Percentiles rank a stretch among this genome's conserved stretches.
Conservation (phyloP, 2,797 vertebrate genomes). For the Urocyon cinereoargenteus region DNA sequence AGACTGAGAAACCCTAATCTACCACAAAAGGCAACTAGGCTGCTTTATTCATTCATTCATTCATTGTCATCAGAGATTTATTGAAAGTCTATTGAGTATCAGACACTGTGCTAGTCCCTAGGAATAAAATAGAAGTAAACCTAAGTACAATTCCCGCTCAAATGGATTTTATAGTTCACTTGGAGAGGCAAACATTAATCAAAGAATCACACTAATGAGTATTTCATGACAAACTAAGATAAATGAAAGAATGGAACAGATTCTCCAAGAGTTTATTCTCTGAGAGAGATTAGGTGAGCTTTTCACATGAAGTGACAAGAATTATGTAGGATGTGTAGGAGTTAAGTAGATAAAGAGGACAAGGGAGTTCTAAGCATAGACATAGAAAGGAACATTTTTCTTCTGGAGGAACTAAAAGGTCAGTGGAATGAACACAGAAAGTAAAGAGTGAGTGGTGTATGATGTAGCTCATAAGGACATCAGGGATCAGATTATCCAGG, state of each 20-base stretch:
- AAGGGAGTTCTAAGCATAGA: not conserved
- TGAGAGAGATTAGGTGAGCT: not conserved
- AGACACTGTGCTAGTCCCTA: not conserved
- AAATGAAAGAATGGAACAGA: not conserved
- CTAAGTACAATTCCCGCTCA: not conserved
- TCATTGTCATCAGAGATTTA: not conserved
- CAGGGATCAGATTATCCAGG: not conserved
- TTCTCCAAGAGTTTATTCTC: not conserved
- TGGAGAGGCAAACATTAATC: not conserved
- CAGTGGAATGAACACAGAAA: not conserved
- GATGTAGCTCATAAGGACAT: not conserved
- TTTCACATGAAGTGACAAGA: not conserved
- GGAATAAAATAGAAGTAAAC: not conserved
- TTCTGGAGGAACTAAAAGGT: not conserved
- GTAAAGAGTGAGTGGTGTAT: not conserved
- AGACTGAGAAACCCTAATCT: not conserved
- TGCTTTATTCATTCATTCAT: not conserved
- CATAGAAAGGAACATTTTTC: not conserved
- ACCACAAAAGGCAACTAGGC: not conserved
- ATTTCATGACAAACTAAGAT: conserved; percentile 19
- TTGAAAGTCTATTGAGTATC: not conserved
- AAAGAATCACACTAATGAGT: not conserved
- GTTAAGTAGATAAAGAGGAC: not conserved
- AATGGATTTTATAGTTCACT: conserved; percentile 11
- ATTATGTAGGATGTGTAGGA: not conserved